Evolutionary conservation across 1,140 invertebrate genomes (phyloP).

Genomic region (Sweltsa coloradensis): DNA sequence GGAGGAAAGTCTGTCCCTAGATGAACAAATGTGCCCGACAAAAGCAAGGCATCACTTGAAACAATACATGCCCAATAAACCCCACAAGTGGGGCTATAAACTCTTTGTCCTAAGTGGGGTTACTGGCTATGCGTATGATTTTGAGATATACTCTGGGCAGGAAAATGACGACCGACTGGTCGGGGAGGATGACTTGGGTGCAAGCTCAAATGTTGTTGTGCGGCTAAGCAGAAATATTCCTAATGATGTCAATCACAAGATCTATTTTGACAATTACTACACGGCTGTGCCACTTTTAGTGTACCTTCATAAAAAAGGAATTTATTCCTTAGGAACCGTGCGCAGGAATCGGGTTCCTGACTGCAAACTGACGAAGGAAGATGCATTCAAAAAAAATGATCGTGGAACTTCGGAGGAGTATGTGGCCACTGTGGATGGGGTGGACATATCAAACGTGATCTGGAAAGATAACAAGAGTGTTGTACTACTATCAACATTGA

Average conservation of each 20-base stretch:
- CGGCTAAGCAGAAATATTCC: constrained; percentile 12
- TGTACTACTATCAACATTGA: constrained; percentile 6
- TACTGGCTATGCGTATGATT: constrained; percentile 26
- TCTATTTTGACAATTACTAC: constrained; percentile 22
- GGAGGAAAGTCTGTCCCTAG: constrained; percentile 23
- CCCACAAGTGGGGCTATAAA: constrained; percentile 23
- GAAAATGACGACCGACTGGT: constrained; percentile 13
- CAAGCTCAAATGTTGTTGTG: constrained; percentile 15
- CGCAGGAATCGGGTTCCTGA: constrained; percentile 17
- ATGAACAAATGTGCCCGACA: constrained; percentile 25
- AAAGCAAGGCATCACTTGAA: constrained; percentile 23
- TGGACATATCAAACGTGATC: constrained; percentile 3
- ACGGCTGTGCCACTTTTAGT: constrained; percentile 19
- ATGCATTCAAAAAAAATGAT: neutral
- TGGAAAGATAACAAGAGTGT: constrained; percentile 7
- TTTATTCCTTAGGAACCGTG: constrained; percentile 20
- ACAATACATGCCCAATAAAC: constrained; percentile 26
- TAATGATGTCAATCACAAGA: constrained; percentile 11
- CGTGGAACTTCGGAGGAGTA: neutral
- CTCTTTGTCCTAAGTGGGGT: constrained; percentile 28
- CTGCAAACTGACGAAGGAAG: constrained; percentile 7
- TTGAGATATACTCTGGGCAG: constrained; percentile 23
- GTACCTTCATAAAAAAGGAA: constrained; percentile 21
- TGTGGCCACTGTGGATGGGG: neutral
- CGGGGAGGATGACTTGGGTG: constrained; percentile 16